Conservation (phyloP, 2,888 invertebrate genomes). For the Oxystoma pomonae region DNA sequence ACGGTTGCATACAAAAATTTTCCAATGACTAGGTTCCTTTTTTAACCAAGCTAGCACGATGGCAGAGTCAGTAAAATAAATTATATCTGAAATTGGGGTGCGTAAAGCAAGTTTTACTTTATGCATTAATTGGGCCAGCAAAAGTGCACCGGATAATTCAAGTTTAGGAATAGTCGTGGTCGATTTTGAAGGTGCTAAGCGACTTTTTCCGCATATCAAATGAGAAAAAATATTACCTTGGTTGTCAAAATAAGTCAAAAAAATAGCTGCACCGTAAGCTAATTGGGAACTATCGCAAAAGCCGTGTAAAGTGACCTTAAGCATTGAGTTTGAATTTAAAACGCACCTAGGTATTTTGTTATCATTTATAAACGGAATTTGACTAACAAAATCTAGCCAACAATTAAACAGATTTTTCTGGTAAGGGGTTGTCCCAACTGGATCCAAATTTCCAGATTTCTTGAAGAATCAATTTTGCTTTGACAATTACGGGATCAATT, state of each 20-base stretch:
- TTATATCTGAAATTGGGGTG: not conserved
- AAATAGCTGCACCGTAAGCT: no score
- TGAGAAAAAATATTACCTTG: no score
- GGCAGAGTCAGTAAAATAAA: constrained; percentile 18
- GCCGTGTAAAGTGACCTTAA: not conserved
- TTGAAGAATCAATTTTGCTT: constrained; percentile 10
- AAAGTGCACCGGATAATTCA: constrained; percentile 21
- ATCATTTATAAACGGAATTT: not conserved
- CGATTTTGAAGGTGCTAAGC: not conserved
- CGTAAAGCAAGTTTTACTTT: constrained; percentile 8
- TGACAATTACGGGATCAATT: constrained; percentile 3
- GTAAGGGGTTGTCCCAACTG: constrained; percentile 5
- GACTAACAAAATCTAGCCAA: constrained; percentile 5
- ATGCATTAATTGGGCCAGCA: constrained; percentile 15
- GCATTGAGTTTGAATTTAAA: not conserved
- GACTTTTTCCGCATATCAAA: not conserved
- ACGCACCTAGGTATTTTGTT: constrained; percentile 7
- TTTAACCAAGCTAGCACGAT: constrained; percentile 20
- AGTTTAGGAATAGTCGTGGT: constrained; percentile 16
- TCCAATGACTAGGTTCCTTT: constrained; percentile 6
- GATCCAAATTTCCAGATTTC: constrained; percentile 4
- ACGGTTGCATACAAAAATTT: constrained; percentile 18
- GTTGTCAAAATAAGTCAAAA: no score
- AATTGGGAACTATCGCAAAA: not conserved
- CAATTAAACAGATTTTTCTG: not conserved